Evolutionary conservation across 53 echinoderm and acorn worm genomes (phyloP), one percentile per base, ranked within the genome.

Genomic region (Mesocentrotus franciscanus): DNA sequence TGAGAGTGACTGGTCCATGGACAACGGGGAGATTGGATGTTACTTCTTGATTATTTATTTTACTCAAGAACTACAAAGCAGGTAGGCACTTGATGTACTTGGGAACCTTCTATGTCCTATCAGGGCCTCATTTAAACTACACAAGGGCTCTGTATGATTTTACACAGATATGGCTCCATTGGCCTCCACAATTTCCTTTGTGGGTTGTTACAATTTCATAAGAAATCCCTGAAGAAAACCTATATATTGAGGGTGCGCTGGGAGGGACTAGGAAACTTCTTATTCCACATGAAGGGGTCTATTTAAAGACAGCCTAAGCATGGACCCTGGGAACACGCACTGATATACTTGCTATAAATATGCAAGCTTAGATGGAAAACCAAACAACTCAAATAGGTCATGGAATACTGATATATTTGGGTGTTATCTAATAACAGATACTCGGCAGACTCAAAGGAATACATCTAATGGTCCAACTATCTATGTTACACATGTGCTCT

Each of bases 351-450:
- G 30, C 76, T 76, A 32, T 29, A 11, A 30, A 76, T 8, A 76
- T 32, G 33, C 30, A 76, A 76, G 15, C 76, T 76, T 76, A 30
- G 4, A 76, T 76, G 32, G 29, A 74, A 30, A 81, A 81, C 20
- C 64, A 18, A 64, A 64, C 16, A 36, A 81, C 8, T 13, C 16
- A 81, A 42, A 33, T 42, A 16, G 81, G 81, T 81, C 81, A 81
- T 81, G 81, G 81, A 17, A 22, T 42, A 8, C 20, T 22, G 36
- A 42, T 74, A 68, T 7, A 68, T 68, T 8, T 42, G 81, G 81
- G 42, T 42, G 81, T 81, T 81, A 81, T 81, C 81, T 39, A 81
- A 81, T 81, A 17, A 81, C 81, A 81, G 39, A 81, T 81, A 36
- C 81, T 39, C 42, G 81, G 81, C 81, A 81, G 81, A 42, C 42